Evolutionary conservation across 2,888 invertebrate genomes (phyloP).

Genomic region (Nemapogon koenigi): DNA sequence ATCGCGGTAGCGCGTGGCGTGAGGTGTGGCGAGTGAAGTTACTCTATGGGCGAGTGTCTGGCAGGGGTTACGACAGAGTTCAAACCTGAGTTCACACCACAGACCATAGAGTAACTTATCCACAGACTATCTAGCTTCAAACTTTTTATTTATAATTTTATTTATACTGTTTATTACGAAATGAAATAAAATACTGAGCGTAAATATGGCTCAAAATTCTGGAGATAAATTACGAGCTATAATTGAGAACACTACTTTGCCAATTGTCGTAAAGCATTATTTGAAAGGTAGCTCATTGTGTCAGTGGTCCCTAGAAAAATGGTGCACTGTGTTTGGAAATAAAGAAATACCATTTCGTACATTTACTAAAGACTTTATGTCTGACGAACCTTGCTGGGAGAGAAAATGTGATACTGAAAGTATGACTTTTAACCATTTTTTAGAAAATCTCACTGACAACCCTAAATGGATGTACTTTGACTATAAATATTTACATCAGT

Average conservation of each 20-base stretch:
- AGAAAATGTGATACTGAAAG: constrained; percentile 64
- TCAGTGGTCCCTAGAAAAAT: constrained; percentile 67
- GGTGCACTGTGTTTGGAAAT: constrained; percentile 63
- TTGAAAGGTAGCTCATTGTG: constrained; percentile 64
- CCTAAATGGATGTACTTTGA: constrained; percentile 82
- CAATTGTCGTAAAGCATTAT: constrained; percentile 59
- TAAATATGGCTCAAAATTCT: constrained; percentile 17
- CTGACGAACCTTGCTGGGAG: constrained; percentile 81
- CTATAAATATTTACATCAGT: constrained; percentile 79
- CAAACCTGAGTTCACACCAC: too few species aligned
- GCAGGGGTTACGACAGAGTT: too few species aligned
- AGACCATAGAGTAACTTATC: too few species aligned
- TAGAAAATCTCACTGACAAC: constrained; percentile 34
- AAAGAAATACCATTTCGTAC: constrained; percentile 65
- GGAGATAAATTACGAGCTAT: constrained; percentile 32
- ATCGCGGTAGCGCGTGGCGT: too few species aligned
- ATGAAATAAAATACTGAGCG: neutral
- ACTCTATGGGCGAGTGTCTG: too few species aligned
- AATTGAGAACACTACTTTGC: constrained; percentile 32
- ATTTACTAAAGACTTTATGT: constrained; percentile 35
- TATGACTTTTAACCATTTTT: constrained; percentile 71
- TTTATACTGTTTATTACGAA: neutral
- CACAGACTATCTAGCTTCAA: too few species aligned
- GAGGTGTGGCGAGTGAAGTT: too few species aligned
- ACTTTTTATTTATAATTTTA: too few species aligned